Evolutionary conservation across 2,888 invertebrate genomes (phyloP), one percentile per base, ranked within the genome.

Genomic region (Callosobruchus maculatus): DNA sequence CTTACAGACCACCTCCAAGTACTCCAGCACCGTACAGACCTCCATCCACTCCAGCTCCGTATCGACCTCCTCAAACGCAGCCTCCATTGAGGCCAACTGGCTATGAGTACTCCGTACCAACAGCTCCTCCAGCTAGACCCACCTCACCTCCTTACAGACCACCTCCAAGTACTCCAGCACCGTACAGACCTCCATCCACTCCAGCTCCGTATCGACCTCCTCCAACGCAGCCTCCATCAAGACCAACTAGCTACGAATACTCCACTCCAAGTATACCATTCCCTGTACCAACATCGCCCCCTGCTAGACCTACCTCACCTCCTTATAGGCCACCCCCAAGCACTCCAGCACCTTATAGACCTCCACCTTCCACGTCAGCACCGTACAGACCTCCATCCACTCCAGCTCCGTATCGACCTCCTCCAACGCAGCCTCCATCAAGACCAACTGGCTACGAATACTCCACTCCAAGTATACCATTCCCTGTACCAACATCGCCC

Each of bases 371-470:
- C 20, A 69, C 69, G 4, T 22, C 22, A 22, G 13, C 69, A 2
- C 69, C 69, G 1, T 69, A 69, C 69, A 76, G 77, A 70, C 80
- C 81, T 9, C 77, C 81, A 49, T 76, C 82, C 21, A 70, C 80
- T 70, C 75, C 78, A 20, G 79, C 80, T 9, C 76, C 80, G 20
- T 75, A 73, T 7, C 2, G 26, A 26, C 26, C 26, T 26, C 26
- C 26, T 7, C 26, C 26, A 26, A 26, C 26, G 7, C 26, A 26
- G 7, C 26, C 26, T 26, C 26, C 26, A 26, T 7, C 26, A 26
- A 26, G 26, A 26, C 26, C 26, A 26, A 26, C 26, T 26, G 94
- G 94, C n/a, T 95, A 95, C 86, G 90, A 90, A 79, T 95, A 95
- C 85, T 90, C 91, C n/a, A 90, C 89, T 68, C 95, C 95, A 0